A percentile compares a stretch with the other conserved stretches of the same genome.
These are phyloP conservation scores for Boleophthalmus pectinirostris DNA, from an alignment of 2,113 vertebrate species.

Conservation along the genomic window DNA sequence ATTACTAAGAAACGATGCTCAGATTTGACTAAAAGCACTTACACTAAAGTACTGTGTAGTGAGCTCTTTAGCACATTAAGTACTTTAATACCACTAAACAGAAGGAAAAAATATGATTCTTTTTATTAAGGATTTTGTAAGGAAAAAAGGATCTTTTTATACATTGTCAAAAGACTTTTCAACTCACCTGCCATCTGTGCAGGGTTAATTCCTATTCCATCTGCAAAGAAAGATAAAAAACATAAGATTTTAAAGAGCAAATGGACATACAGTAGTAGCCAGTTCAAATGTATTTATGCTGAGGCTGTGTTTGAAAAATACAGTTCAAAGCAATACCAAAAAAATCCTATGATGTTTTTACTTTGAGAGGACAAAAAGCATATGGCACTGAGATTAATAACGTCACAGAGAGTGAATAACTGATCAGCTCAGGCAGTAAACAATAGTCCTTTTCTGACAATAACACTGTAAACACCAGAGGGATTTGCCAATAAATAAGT, in stretches of 20 bases:
- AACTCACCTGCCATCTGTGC: conserved; percentile 79
- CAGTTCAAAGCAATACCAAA: no score
- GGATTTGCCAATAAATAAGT: background rate
- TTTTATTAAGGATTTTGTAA: background rate
- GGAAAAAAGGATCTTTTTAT: background rate
- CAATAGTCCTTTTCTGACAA: background rate
- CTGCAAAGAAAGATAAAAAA: conserved; percentile 52
- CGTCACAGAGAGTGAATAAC: background rate
- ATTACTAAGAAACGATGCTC: conserved; percentile 17
- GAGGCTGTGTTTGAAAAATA: background rate
- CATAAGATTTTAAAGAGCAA: conserved; percentile 6
- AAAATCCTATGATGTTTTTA: background rate
- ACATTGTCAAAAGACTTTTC: conserved; percentile 4
- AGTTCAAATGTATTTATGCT: background rate
- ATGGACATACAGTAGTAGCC: background rate
- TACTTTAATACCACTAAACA: conserved; percentile 2
- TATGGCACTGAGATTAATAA: background rate
- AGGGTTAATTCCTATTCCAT: conserved; percentile 82
- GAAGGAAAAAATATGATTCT: background rate
- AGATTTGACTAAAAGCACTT: conserved; percentile 3
- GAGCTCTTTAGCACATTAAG: background rate
- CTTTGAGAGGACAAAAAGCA: no score
- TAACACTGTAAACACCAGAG: background rate
- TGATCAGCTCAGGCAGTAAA: background rate
- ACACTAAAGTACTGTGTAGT: conserved; percentile 13